Conservation (phyloP, 2,888 invertebrate genomes). For the Drosophila meridiana region DNA sequence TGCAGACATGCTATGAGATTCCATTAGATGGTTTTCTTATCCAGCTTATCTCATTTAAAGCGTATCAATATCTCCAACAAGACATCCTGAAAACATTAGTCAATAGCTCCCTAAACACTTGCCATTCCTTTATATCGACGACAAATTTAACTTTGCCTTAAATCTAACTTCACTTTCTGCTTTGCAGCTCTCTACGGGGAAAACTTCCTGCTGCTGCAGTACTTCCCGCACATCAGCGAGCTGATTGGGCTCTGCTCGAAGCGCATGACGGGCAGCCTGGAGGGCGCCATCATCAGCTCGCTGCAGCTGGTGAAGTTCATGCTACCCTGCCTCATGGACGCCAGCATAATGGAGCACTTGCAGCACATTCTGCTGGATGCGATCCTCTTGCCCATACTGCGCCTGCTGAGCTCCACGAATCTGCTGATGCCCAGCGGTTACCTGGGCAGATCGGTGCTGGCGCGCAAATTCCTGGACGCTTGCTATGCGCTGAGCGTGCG, state of each 20-base stretch:
- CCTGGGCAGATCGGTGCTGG: conserved; percentile 90
- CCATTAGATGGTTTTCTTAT: no score
- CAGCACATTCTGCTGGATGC: conserved; percentile 94
- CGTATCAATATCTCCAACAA: no score
- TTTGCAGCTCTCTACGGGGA: conserved; percentile 64
- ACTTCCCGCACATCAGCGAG: conserved; percentile 95
- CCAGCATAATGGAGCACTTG: conserved; percentile 92
- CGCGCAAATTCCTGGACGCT: conserved; percentile 93
- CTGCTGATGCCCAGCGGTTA: conserved; percentile 93
- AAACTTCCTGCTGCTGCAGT: conserved; percentile 92
- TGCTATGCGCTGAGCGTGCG: conserved; percentile 92
- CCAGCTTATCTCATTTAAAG: no score
- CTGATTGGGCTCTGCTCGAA: conserved; percentile 92
- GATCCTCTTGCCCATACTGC: conserved; percentile 93
- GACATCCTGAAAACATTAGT: no score
- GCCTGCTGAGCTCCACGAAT: conserved; percentile 92
- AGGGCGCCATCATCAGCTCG: conserved; percentile 95
- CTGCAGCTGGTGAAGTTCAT: conserved; percentile 92
- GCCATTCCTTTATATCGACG: no score
- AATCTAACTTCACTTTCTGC: not conserved
- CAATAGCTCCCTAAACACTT: no score
- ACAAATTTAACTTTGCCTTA: no score
- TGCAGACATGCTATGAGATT: no score
- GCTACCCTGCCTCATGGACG: conserved; percentile 92
- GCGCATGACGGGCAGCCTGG: conserved; percentile 92